A percentile compares a stretch with the other conserved stretches of the same genome.
Evolutionary conservation across 2,888 invertebrate genomes (phyloP).

Genomic region (Lysandra coridon): DNA sequence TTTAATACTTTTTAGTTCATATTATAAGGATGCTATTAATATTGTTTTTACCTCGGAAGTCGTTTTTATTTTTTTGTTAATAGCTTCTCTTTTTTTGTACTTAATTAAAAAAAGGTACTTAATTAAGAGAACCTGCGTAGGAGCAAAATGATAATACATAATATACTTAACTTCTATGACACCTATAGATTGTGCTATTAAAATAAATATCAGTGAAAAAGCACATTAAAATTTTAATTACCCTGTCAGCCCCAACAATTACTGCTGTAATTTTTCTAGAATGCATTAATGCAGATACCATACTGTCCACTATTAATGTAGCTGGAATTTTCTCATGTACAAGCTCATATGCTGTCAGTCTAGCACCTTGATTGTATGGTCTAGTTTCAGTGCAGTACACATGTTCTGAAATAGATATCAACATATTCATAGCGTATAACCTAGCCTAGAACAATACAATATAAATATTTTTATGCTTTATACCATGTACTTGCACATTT

Average conservation of each 20-base stretch:
- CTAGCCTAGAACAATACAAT: neutral
- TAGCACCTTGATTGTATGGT: conserved; percentile 98
- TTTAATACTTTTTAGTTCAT: too few relatives aligned
- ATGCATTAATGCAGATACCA: conserved; percentile 95
- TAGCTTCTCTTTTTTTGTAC: too few relatives aligned
- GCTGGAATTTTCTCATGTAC: conserved; percentile 95
- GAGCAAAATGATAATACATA: too few relatives aligned
- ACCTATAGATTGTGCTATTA: neutral
- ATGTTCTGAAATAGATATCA: conserved; percentile 80
- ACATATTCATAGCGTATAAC: neutral
- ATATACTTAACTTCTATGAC: too few relatives aligned
- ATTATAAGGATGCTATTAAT: too few relatives aligned
- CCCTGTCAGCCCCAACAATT: conserved; percentile 98
- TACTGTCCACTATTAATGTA: conserved; percentile 96
- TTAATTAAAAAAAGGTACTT: too few relatives aligned
- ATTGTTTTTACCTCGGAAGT: too few relatives aligned
- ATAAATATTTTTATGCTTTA: neutral
- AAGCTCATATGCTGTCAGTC: conserved; percentile 97
- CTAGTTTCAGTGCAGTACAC: conserved; percentile 98
- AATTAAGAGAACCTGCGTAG: too few relatives aligned
- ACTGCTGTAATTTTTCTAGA: conserved; percentile 92
- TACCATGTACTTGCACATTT: too few relatives aligned
- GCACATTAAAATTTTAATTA: conserved; percentile 53
- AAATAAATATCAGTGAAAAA: neutral
- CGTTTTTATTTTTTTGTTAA: too few relatives aligned